Percentiles rank a stretch among this genome's conserved stretches.
phyloP scores from a whole-genome alignment of 2,888 invertebrate genomes.

The Ennomos quercinarius region DNA sequence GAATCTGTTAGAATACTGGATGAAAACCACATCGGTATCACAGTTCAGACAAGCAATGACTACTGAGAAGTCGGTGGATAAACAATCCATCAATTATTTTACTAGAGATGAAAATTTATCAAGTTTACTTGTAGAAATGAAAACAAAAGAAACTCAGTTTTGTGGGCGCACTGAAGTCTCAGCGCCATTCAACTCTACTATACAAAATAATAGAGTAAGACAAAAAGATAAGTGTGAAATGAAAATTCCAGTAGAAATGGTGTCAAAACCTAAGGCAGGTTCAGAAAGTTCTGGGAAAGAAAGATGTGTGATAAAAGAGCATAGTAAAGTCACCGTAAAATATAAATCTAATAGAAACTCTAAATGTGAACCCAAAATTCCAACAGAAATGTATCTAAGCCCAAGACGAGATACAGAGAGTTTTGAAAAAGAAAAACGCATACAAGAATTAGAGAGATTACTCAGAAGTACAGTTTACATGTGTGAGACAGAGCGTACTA shows the following conservation, averaged over 20 bases:
- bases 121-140: slow-evolving; percentile 46
- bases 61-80: slow-evolving; percentile 54
- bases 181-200: slow-evolving; percentile 31
- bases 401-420: slow-evolving; percentile 53
- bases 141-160: slow-evolving; percentile 63
- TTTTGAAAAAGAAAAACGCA: slow-evolving; percentile 63
- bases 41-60: slow-evolving; percentile 51
- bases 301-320: slow-evolving; percentile 46
- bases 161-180: slow-evolving; percentile 47
- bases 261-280: slow-evolving; percentile 41
- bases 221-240: slow-evolving; percentile 16
- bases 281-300: slow-evolving; percentile 65
- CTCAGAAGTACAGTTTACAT: slow-evolving; percentile 72
- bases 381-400: slow-evolving; percentile 29
- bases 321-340: slow-evolving; percentile 43
- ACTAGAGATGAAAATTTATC: slow-evolving; percentile 65
- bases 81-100: slow-evolving; percentile 59
- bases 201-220: slow-evolving; percentile 27
- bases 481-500: slow-evolving; percentile 55
- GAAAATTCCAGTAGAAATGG: slow-evolving; percentile 15
- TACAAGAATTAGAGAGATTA: slow-evolving; percentile 69
- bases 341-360: slow-evolving; percentile 31
- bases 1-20: slow-evolving; percentile 69
- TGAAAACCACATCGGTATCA: slow-evolving; percentile 56
- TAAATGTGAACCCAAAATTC: slow-evolving; percentile 7